Conservation (phyloP, 2,888 invertebrate genomes). For the Tinea trinotella region DNA sequence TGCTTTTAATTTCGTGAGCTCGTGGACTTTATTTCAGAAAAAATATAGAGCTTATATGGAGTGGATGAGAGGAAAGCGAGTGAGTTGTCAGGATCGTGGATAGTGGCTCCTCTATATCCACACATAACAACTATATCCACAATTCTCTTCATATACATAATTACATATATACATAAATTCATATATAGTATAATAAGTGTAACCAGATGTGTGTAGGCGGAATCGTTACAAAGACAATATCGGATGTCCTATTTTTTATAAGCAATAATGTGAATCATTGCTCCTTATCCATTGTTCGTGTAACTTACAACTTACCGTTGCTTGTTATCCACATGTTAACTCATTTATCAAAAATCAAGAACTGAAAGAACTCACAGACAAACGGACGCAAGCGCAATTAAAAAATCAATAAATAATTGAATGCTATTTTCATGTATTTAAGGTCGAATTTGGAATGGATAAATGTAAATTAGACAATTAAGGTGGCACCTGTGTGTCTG, state of each 20-base stretch:
- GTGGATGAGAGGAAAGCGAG: no score
- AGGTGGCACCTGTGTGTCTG: conserved; percentile 62
- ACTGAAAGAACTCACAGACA: neutral
- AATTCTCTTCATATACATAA: no score
- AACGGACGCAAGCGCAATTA: neutral
- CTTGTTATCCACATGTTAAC: neutral
- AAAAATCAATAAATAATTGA: neutral
- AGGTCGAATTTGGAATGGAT: conserved; percentile 19
- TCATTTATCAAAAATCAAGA: conserved; percentile 4
- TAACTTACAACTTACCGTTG: neutral
- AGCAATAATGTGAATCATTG: conserved; percentile 6
- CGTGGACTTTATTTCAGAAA: no score
- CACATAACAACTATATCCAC: no score
- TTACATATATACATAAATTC: no score
- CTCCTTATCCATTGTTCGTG: conserved; percentile 8
- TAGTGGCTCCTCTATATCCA: no score
- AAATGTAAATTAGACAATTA: conserved; percentile 48
- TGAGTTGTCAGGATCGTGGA: no score
- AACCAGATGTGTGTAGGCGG: neutral
- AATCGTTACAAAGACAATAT: conserved; percentile 3
- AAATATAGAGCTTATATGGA: no score
- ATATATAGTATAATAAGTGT: no score
- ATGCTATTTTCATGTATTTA: neutral
- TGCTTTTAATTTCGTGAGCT: no score
- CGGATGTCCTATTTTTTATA: conserved; percentile 12